Base-by-base conservation (phyloP, 2,888 invertebrate species). In the Dicycla oo region DNA sequence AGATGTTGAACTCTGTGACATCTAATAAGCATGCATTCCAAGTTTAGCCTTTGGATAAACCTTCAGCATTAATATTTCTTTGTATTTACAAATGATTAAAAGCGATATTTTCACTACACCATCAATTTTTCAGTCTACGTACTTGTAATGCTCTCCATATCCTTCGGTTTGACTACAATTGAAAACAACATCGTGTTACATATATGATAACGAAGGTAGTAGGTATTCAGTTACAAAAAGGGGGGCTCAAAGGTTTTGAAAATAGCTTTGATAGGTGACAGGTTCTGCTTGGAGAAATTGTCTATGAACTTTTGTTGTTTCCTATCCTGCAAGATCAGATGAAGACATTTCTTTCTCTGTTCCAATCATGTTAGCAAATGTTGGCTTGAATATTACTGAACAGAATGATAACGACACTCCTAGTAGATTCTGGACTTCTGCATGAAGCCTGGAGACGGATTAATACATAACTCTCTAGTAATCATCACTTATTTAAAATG, bases 131-230 rank as follows among this genome's bases (percentile, higher is more conserved):
- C 68, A 63, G 30, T 86, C 78, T 95, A 97, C 97, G 93, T 97
- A 98, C 97, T 97, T 97, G 98, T 92, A 97, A 94, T 87, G 97
- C 97, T 95, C 97, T 97, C 97, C 97, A 97, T 93, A 97, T 97
- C 96, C 97, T 97, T 96, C 97, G 96, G 97, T 97, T 97, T 83
- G 97, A 97, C 97, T 97, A 96, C 86, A 93, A 93, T 91, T 86
- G 81, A 87, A 89, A 92, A 91, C 87, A 87, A 81, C 54, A 85
- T 30, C 56, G 69, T 65, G 86, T 90, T 91, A 90, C 83, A 86
- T 56, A 71, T 69, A 68, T 64, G 43, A 60, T 26, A 73, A 47
- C 4, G 26, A 15, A 56, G 6, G 2, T 51, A 53, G 57, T 58
- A 60, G 8, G 13, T 51, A 47, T 51, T 63, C 13, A 73, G 26